phyloP scores from a whole-genome alignment of 1,140 invertebrate species.

The Heliconius hermathena region DNA sequence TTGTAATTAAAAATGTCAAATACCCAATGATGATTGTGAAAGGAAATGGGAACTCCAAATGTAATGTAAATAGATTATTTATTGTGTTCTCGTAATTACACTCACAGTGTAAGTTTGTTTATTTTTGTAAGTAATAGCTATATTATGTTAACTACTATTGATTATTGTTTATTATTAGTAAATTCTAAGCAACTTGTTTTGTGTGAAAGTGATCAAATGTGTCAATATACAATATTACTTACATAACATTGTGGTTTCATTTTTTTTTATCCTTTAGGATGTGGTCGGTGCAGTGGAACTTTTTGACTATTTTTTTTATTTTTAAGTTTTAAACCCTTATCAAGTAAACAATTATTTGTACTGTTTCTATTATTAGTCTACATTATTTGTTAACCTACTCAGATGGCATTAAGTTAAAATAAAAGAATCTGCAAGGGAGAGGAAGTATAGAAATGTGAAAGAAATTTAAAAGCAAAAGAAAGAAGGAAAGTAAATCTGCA shows the following conservation, averaged over 20 bases:
- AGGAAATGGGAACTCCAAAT: conserved; percentile 35
- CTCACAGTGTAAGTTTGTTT: conserved; percentile 60
- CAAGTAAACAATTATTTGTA: conserved; percentile 22
- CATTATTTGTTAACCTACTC: conserved; percentile 1
- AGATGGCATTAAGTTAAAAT: not conserved
- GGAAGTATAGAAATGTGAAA: conserved; percentile 14
- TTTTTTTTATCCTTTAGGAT: conserved; percentile 35
- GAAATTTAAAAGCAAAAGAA: not conserved
- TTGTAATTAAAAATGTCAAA: not conserved
- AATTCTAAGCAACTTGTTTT: conserved; percentile 77
- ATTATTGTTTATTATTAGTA: conserved; percentile 76
- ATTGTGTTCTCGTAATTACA: conserved; percentile 63
- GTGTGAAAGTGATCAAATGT: conserved; percentile 76
- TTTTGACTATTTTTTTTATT: not conserved
- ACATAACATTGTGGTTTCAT: conserved; percentile 61
- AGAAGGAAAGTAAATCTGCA: conserved; percentile 27
- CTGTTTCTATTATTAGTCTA: conserved; percentile 9
- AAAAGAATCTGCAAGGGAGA: conserved; percentile 20
- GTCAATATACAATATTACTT: conserved; percentile 79
- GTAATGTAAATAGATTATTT: conserved; percentile 72
- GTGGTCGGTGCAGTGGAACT: conserved; percentile 8
- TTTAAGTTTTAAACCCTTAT: not conserved
- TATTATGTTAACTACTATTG: conserved; percentile 73
- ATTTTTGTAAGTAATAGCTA: conserved; percentile 70
- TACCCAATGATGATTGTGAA: conserved; percentile 17